Conservation (phyloP, 2,797 vertebrate species). For the Garrulus glandarius region DNA sequence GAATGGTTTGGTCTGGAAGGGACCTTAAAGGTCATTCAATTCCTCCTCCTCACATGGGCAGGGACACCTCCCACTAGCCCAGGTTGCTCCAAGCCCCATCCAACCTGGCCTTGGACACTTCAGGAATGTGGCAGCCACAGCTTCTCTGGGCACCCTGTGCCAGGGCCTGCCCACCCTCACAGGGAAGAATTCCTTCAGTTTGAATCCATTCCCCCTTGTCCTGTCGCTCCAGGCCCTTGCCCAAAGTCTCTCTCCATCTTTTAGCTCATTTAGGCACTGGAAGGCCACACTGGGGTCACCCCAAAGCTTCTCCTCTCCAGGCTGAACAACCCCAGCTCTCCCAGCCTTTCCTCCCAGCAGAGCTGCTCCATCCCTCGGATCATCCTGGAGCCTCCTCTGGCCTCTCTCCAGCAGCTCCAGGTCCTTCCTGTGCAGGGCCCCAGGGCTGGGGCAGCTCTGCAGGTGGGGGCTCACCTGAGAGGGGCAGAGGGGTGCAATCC, state of each 20-base stretch:
- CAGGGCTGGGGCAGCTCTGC: neutral
- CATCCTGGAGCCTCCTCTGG: neutral
- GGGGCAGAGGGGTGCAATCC: neutral
- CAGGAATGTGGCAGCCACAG: neutral
- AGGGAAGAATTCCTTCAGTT: too few relatives aligned
- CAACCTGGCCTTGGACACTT: neutral
- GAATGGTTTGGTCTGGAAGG: neutral
- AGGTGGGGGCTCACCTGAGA: neutral
- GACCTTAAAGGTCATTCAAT: neutral
- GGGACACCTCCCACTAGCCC: neutral
- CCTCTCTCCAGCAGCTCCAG: neutral
- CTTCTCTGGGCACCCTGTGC: neutral
- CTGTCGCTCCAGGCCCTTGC: neutral
- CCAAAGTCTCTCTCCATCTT: neutral
- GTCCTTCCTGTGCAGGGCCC: accelerated
- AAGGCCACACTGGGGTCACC: accelerated
- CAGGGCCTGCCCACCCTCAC: accelerated
- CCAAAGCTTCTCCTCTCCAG: neutral
- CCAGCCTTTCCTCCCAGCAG: neutral
- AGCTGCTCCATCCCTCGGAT: neutral
- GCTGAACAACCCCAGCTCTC: neutral
- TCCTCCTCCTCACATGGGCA: neutral
- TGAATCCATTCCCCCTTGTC: neutral
- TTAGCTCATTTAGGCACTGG: accelerated
- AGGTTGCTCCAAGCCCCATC: accelerated